These are phyloP conservation scores for Prorops nasuta DNA, from an alignment of 1,140 invertebrate genomes.

Conservation along the genomic window DNA sequence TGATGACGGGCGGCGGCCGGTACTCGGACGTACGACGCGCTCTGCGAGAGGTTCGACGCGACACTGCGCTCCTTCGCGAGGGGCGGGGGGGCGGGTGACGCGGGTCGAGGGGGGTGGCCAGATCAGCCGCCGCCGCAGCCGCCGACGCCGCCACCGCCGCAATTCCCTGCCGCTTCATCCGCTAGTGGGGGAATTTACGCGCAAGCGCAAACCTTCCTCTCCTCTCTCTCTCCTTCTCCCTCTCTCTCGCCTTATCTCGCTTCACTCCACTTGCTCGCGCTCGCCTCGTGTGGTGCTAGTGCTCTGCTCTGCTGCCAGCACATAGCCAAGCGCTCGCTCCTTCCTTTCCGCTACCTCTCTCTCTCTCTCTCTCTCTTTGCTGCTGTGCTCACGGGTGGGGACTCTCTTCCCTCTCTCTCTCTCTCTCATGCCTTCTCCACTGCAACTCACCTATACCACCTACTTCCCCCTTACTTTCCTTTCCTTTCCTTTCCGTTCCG, in stretches of 20 bases:
- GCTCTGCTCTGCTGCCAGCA: too few relatives aligned
- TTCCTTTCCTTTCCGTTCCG: too few relatives aligned
- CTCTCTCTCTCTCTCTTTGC: not conserved
- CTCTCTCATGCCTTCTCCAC: slow-evolving; percentile 13
- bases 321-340: too few relatives aligned
- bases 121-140: not conserved
- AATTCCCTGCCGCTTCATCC: not conserved
- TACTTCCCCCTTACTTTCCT: too few relatives aligned
- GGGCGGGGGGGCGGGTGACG: slow-evolving; percentile 29
- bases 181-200: too few relatives aligned
- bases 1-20: slow-evolving; percentile 65
- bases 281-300: too few relatives aligned
- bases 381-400: not conserved
- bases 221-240: slow-evolving; percentile 9
- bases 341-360: not conserved
- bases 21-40: slow-evolving; percentile 60
- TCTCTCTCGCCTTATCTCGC: not conserved
- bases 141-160: not conserved
- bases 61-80: slow-evolving; percentile 61
- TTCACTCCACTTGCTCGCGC: too few relatives aligned
- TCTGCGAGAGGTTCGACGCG: slow-evolving; percentile 71
- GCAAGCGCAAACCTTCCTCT: not conserved
- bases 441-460: too few relatives aligned
- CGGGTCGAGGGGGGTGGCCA: slow-evolving; percentile 18
- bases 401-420: slow-evolving; percentile 10